Conservation (phyloP, 2,888 invertebrate species). For the Epinotia demarniana region DNA sequence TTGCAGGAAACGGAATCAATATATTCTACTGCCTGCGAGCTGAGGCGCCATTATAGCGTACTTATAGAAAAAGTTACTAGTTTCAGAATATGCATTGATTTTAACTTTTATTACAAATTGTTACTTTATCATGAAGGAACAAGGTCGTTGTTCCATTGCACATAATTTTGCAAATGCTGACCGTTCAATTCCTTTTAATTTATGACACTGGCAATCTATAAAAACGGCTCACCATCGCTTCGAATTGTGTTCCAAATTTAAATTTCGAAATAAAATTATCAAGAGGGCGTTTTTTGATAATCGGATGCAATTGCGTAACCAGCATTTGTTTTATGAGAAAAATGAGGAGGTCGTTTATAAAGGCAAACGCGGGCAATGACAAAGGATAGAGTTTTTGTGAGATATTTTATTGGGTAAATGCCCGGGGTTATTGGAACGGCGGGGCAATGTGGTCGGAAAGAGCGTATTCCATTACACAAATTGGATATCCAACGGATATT, state of each 20-base stretch:
- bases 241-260: slow-evolving; percentile 31
- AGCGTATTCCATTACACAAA: slow-evolving; percentile 33
- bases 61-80: slow-evolving; percentile 33
- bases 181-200: slow-evolving; percentile 26
- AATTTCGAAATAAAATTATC: slow-evolving; percentile 29
- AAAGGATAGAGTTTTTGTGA: slow-evolving; percentile 28
- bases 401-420: slow-evolving; percentile 28
- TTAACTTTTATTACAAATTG: neutral
- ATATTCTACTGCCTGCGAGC: slow-evolving; percentile 37
- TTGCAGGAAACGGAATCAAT: slow-evolving; percentile 44
- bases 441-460: slow-evolving; percentile 37
- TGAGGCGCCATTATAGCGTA: slow-evolving; percentile 28
- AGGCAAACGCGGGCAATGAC: slow-evolving; percentile 27
- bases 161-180: slow-evolving; percentile 6
- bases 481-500: slow-evolving; percentile 24
- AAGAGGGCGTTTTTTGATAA: slow-evolving; percentile 19
- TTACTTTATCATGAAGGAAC: neutral
- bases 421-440: slow-evolving; percentile 24
- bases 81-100: slow-evolving; percentile 7
- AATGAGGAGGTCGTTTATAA: slow-evolving; percentile 33
- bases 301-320: slow-evolving; percentile 27
- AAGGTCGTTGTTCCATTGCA: neutral
- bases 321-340: slow-evolving; percentile 17
- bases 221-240: slow-evolving; percentile 18
- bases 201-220: slow-evolving; percentile 31